Evolutionary conservation across 2,888 invertebrate species (phyloP).

Genomic region (Tortrix viridana): DNA sequence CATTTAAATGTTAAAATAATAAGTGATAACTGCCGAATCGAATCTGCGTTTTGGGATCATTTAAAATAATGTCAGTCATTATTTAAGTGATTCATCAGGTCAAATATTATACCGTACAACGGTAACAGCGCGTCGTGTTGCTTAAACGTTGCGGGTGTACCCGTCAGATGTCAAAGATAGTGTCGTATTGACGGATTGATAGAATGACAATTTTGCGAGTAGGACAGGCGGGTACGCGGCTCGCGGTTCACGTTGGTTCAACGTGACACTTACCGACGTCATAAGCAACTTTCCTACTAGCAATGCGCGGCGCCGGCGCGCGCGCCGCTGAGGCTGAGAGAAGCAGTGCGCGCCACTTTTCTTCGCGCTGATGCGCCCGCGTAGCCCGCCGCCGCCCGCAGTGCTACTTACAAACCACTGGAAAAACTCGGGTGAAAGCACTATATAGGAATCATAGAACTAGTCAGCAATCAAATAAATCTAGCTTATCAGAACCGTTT

Average conservation of each 20-base stretch:
- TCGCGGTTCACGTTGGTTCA: slow-evolving; percentile 83
- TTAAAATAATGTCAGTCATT: slow-evolving; percentile 22
- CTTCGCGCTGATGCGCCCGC: slow-evolving; percentile 57
- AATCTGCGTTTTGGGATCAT: slow-evolving; percentile 8
- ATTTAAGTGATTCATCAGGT: slow-evolving; percentile 49
- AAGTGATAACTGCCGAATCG: not conserved
- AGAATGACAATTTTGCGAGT: slow-evolving; percentile 82
- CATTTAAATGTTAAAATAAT: slow-evolving; percentile 7
- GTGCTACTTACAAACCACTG: slow-evolving; percentile 44
- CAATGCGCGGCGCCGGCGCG: slow-evolving; percentile 65
- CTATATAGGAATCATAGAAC: slow-evolving; percentile 36
- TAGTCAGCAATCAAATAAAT: slow-evolving; percentile 9
- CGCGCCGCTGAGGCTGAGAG: slow-evolving; percentile 42
- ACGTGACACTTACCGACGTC: slow-evolving; percentile 83
- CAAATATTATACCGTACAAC: slow-evolving; percentile 58
- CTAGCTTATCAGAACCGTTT: too few species aligned
- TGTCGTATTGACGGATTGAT: slow-evolving; percentile 79
- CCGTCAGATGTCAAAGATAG: slow-evolving; percentile 72
- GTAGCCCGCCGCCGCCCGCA: slow-evolving; percentile 39
- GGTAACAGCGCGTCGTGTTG: slow-evolving; percentile 57
- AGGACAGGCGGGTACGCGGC: slow-evolving; percentile 69
- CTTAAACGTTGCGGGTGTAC: slow-evolving; percentile 57
- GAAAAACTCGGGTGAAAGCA: slow-evolving; percentile 45
- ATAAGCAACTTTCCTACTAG: slow-evolving; percentile 84
- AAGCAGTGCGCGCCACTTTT: slow-evolving; percentile 68